Conservation (phyloP, 2,113 vertebrate species). For the Bothrops jararaca region DNA sequence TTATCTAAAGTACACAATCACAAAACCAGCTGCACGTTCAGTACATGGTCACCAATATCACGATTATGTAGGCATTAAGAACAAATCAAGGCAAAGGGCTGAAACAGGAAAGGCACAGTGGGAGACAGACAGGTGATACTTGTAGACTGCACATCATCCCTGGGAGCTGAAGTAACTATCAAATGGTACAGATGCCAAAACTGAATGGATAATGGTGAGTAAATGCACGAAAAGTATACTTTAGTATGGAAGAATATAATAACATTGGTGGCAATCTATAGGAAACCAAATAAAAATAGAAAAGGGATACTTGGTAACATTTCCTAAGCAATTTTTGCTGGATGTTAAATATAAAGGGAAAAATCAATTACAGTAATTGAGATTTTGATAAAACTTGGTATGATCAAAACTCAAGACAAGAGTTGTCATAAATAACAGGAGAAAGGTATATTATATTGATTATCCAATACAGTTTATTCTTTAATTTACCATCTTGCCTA, state of each 20-base stretch:
- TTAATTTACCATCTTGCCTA: slow-evolving; percentile 3
- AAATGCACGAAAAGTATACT: background rate
- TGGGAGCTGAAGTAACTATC: background rate
- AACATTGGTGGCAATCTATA: background rate
- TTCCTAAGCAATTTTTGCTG: background rate
- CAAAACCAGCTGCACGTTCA: background rate
- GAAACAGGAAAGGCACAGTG: background rate
- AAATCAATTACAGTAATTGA: background rate
- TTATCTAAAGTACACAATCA: background rate
- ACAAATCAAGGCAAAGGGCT: background rate
- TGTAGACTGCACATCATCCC: background rate
- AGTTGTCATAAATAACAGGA: background rate
- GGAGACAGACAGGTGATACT: background rate
- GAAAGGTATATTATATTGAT: slow-evolving; percentile 22
- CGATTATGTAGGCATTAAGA: background rate
- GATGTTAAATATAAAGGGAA: background rate
- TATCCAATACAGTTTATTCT: slow-evolving; percentile 5
- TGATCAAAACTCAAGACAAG: background rate
- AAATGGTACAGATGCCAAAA: background rate
- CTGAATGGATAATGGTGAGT: background rate
- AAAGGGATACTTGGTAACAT: slow-evolving; percentile 4
- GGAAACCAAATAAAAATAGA: background rate
- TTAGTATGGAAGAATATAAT: background rate
- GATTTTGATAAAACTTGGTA: background rate
- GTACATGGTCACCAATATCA: background rate